Base-by-base conservation (phyloP, 2,797 vertebrate species). In the Sebastes miniatus region DNA sequence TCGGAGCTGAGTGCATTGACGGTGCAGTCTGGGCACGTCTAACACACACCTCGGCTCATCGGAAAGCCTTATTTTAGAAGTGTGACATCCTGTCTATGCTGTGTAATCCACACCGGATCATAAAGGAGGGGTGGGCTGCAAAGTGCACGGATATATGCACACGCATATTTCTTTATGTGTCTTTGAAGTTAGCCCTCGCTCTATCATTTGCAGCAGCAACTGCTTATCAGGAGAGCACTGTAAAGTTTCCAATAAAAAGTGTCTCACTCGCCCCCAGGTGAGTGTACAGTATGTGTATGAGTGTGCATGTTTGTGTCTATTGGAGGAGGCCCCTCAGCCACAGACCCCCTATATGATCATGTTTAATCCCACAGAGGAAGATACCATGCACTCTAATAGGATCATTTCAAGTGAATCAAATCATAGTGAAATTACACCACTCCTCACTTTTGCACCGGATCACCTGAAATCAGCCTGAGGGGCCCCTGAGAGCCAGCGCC, bases 21-120 rank as follows among this genome's bases (percentile, higher is more conserved):
- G 5, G 22, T 2, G n/a, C 70, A 73, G 85, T 68, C 79, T 76
- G 29, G 50, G 76, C 89, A 79, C 36, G 83, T 92, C 90, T 89
- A 73, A 84, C 85, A 85, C 87, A 70, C 85, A 80, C 72, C 84
- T 69, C 61, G 5, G 56, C 75, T 89, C 86, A 89, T 91, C 88
- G 57, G 77, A 87, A 86, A 64, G 71, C 78, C 85, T 92, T 92
- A 90, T 94, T 93, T 92, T 76, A 80, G 82, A 91, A 80, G 90
- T 93, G 91, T 92, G 85, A 93, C 90, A 88, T 94, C 94, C 92
- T 91, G 92, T 94, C 91, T 92, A 39, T 86, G 81, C 76, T 82
- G 73, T 70, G 73, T 81, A 90, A 93, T 89, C 83, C 74, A 84
- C 70, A 76, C 71, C 6, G 2, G 61, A 82, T 89, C 83, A 65